Evolutionary conservation across 2,888 invertebrate genomes (phyloP).

Genomic region (Synanthedon andrenaeformis): DNA sequence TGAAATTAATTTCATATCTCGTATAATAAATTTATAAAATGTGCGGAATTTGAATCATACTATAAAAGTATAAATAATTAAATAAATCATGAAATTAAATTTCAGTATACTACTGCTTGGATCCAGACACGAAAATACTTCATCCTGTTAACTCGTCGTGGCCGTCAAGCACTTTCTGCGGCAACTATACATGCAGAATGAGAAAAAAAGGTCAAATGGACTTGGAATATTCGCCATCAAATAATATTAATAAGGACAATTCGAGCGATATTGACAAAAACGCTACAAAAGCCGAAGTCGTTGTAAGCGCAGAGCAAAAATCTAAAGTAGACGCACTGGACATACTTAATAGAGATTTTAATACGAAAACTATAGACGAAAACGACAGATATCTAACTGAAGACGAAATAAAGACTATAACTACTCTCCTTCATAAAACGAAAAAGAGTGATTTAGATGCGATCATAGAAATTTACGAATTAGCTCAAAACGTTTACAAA

Average conservation of each 20-base stretch:
- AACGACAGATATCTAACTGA: conserved; percentile 44
- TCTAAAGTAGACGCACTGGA: not conserved
- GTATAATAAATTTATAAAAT: too few relatives aligned
- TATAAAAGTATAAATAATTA: too few relatives aligned
- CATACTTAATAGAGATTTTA: not conserved
- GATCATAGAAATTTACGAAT: conserved; percentile 50
- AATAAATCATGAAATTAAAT: conserved; percentile 6
- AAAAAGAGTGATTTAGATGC: conserved; percentile 58
- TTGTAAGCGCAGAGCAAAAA: not conserved
- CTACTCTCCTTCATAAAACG: conserved; percentile 38
- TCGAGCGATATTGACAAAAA: conserved; percentile 1
- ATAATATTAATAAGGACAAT: conserved; percentile 24
- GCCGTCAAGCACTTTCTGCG: conserved; percentile 51
- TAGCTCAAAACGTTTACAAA: conserved; percentile 54
- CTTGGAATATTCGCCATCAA: conserved; percentile 18
- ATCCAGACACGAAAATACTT: conserved; percentile 53
- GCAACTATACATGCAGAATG: conserved; percentile 54
- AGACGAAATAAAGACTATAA: conserved; percentile 41
- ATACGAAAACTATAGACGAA: not conserved
- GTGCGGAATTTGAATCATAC: too few relatives aligned
- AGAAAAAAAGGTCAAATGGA: conserved; percentile 24
- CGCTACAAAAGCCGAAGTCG: not conserved
- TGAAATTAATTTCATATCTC: too few relatives aligned
- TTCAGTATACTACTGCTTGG: conserved; percentile 54
- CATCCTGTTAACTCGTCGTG: conserved; percentile 49